Conservation (phyloP, 2,888 invertebrate species). For the Sycophila texana region DNA sequence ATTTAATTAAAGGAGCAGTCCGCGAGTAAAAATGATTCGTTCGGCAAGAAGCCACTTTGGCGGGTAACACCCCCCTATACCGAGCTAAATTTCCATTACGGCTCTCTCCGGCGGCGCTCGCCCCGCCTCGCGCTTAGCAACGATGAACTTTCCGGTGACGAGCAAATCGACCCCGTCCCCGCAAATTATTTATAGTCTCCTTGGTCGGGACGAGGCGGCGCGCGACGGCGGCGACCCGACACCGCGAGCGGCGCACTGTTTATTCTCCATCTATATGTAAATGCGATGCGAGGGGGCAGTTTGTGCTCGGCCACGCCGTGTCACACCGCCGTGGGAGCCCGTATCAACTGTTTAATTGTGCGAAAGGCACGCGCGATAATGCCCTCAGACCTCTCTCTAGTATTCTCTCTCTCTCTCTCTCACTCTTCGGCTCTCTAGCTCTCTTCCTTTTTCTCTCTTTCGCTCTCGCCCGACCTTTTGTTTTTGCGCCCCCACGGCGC, state of each 20-base stretch:
- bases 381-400: background rate
- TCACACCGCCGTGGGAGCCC: background rate
- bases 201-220: background rate
- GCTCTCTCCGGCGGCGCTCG: background rate
- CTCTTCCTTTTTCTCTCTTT: too few relatives aligned
- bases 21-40: too few relatives aligned
- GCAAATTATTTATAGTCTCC: conserved; percentile 47
- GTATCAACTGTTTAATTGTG: conserved; percentile 47
- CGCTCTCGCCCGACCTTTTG: too few relatives aligned
- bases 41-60: too few relatives aligned
- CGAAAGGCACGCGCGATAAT: conserved; percentile 24
- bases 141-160: conserved; percentile 26
- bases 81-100: background rate
- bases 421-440: too few relatives aligned
- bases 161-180: conserved; percentile 38
- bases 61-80: background rate
- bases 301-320: background rate
- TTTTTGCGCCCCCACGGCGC: too few relatives aligned
- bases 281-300: conserved; percentile 40
- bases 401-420: background rate
- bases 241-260: conserved; percentile 32
- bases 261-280: conserved; percentile 60
- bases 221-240: background rate
- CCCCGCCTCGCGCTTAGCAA: background rate
- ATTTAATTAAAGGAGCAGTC: too few relatives aligned